Percentiles rank a stretch among this genome's conserved stretches.
Conservation (phyloP, 2,888 invertebrate species). For the Stenotaenia linearis region DNA sequence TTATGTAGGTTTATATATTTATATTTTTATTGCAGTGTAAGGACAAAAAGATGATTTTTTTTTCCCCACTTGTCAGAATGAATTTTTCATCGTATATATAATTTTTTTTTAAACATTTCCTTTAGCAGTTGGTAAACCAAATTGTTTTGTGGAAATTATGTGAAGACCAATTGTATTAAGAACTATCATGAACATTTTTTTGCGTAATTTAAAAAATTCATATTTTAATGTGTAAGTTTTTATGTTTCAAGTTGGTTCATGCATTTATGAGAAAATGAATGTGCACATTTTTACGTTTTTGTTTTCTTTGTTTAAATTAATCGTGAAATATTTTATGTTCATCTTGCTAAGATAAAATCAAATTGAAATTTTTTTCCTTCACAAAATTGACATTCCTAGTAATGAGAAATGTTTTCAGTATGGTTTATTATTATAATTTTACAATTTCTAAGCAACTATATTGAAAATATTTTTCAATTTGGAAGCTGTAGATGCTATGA, state of each 20-base stretch:
- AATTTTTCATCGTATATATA: neutral
- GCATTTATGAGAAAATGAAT: neutral
- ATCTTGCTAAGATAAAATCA: neutral
- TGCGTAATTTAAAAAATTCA: neutral
- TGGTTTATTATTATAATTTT: slow-evolving; percentile 1
- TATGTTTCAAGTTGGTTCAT: neutral
- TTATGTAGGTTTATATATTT: neutral
- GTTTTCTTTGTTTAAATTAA: neutral
- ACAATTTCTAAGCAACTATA: neutral
- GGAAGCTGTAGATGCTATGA: neutral
- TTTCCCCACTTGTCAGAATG: neutral
- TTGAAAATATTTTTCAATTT: slow-evolving; percentile 6
- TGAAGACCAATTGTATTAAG: neutral
- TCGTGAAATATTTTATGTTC: neutral
- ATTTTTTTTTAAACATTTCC: neutral
- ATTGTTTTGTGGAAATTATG: neutral
- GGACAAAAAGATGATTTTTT: neutral
- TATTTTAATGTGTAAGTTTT: neutral
- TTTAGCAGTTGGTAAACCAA: neutral
- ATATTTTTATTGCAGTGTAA: neutral
- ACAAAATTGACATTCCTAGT: neutral
- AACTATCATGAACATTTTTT: neutral
- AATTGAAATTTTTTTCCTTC: neutral
- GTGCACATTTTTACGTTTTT: neutral
- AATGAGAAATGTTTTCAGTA: neutral